These are phyloP conservation scores for Lottia scabra DNA, from an alignment of 2,888 invertebrate genomes.

Conservation along the genomic window DNA sequence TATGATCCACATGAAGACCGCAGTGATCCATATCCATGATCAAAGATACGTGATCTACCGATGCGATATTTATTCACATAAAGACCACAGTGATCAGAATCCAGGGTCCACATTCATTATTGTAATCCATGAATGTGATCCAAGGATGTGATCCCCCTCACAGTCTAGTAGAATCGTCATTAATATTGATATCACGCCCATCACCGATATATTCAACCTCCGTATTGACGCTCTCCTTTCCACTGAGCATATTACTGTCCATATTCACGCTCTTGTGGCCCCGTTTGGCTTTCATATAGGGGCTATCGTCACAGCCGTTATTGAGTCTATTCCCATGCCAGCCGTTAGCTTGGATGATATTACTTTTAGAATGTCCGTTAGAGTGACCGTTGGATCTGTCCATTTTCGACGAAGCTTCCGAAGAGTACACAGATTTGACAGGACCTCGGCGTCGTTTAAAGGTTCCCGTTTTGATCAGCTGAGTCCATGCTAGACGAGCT, in stretches of 20 bases:
- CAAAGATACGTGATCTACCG: too few species aligned
- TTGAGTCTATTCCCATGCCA: constrained; percentile 38
- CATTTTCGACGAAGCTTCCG: constrained; percentile 50
- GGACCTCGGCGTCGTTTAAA: constrained; percentile 57
- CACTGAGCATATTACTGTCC: background rate
- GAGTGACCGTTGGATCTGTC: constrained; percentile 21
- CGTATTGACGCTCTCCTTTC: background rate
- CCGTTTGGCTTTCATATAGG: background rate
- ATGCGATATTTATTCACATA: too few species aligned
- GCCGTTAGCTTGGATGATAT: constrained; percentile 29
- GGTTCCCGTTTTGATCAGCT: constrained; percentile 57
- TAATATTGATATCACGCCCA: background rate
- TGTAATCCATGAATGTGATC: too few species aligned
- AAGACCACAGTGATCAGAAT: too few species aligned
- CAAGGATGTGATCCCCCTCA: background rate
- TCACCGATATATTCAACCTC: background rate
- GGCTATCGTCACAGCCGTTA: background rate
- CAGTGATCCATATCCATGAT: too few species aligned
- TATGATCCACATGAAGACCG: too few species aligned
- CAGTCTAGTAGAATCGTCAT: background rate
- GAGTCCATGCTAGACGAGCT: constrained; percentile 57
- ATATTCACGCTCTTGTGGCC: background rate
- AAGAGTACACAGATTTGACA: constrained; percentile 43
- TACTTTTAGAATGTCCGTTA: constrained; percentile 20
- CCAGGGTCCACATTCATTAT: too few species aligned